These are phyloP conservation scores for Pogonocichla stellata DNA, from an alignment of 2,113 vertebrate genomes.

Conservation along the genomic window DNA sequence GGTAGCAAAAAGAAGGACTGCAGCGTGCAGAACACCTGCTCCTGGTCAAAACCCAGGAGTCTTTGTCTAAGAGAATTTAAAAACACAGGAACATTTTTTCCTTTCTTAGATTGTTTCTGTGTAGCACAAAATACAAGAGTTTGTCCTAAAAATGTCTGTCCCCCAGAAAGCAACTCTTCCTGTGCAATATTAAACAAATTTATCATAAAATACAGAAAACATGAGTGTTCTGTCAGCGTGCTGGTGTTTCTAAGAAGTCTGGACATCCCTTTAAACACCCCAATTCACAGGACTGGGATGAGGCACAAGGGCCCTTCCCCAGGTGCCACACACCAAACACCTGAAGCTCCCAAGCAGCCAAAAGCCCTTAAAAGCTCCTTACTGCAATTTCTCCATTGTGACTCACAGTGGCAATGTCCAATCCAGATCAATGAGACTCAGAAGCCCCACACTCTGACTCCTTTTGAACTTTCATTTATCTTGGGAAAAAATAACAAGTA, in stretches of 20 bases:
- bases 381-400: not conserved
- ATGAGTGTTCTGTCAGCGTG: not conserved
- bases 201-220: not conserved
- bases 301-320: not conserved
- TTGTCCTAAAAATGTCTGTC: not conserved
- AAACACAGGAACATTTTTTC: not conserved
- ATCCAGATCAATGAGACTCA: not conserved
- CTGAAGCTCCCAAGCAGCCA: not conserved
- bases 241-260: not conserved
- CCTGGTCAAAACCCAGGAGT: not conserved
- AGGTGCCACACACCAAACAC: not conserved
- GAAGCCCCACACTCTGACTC: not conserved
- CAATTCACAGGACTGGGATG: not conserved
- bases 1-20: not conserved
- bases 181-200: not conserved
- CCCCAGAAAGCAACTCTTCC: not conserved
- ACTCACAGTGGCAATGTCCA: not conserved
- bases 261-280: not conserved
- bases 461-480: not conserved
- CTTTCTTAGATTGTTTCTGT: not conserved
- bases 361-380: not conserved
- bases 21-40: not conserved
- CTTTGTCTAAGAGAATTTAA: not conserved
- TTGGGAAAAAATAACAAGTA: not conserved
- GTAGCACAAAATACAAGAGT: not conserved